Evolutionary conservation across 1,140 invertebrate species (phyloP).

Genomic region (Carcinoscorpius rotundicauda): DNA sequence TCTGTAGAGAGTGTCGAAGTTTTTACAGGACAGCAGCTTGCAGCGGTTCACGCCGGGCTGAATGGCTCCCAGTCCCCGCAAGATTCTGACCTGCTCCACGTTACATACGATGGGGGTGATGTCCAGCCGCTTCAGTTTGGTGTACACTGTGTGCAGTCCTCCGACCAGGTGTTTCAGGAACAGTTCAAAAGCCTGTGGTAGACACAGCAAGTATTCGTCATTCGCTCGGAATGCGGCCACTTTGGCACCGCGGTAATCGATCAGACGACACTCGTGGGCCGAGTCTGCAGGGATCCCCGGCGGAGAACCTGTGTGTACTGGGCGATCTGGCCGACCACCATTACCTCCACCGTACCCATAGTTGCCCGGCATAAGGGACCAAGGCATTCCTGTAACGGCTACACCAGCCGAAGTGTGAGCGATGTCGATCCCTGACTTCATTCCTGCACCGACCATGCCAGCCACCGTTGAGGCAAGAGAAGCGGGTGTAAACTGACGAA

Average conservation of each 20-base stretch:
- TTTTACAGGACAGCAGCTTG: slow-evolving; percentile 94
- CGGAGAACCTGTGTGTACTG: slow-evolving; percentile 17
- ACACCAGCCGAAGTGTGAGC: too few species aligned
- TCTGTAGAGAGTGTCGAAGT: slow-evolving; percentile 96
- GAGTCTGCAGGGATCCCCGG: slow-evolving; percentile 49
- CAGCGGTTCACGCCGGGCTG: slow-evolving; percentile 98
- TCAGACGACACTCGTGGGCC: slow-evolving; percentile 90
- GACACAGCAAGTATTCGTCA: slow-evolving; percentile 92
- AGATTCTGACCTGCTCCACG: slow-evolving; percentile 96
- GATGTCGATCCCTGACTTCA: too few species aligned
- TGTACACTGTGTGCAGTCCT: slow-evolving; percentile 96
- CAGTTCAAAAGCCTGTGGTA: slow-evolving; percentile 96
- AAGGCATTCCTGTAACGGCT: too few species aligned
- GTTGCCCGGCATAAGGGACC: too few species aligned
- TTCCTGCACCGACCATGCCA: too few species aligned
- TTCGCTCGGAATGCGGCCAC: slow-evolving; percentile 95
- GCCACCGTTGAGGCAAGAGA: too few species aligned
- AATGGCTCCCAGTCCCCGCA: slow-evolving; percentile 92
- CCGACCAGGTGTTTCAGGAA: slow-evolving; percentile 97
- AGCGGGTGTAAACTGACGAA: too few species aligned
- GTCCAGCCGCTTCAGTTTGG: slow-evolving; percentile 94
- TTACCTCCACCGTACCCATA: too few species aligned
- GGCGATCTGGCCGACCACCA: too few species aligned
- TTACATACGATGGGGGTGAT: slow-evolving; percentile 98
- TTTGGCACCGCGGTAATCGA: slow-evolving; percentile 91